These are phyloP conservation scores for Cryptus armator DNA, from an alignment of 2,888 invertebrate species.

Conservation along the genomic window DNA sequence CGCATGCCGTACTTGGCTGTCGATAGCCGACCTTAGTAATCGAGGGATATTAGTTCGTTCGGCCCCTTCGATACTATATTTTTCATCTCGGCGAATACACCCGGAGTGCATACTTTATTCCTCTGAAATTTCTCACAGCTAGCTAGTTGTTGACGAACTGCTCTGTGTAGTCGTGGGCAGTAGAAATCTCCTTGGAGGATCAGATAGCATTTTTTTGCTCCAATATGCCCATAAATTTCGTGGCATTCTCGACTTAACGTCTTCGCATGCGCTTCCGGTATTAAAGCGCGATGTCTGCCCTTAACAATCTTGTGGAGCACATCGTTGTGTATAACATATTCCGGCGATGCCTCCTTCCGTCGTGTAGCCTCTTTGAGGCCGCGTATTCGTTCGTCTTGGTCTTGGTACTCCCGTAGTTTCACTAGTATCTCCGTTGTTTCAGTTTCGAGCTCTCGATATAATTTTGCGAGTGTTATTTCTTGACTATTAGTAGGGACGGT, in stretches of 20 bases:
- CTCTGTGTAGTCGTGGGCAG: background rate
- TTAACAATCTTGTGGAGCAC: background rate
- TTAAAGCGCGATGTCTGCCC: background rate
- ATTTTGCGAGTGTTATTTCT: background rate
- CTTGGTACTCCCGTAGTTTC: too few relatives aligned
- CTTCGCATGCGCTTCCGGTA: background rate
- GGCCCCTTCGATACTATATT: background rate
- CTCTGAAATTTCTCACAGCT: background rate
- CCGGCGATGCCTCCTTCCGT: background rate
- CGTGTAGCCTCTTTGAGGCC: too few relatives aligned
- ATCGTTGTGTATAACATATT: background rate
- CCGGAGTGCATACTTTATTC: slow-evolving; percentile 4
- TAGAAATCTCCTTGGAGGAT: background rate
- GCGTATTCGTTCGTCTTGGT: too few relatives aligned
- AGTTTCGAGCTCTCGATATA: background rate
- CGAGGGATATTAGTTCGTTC: background rate
- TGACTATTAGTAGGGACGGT: too few relatives aligned
- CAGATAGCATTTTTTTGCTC: background rate
- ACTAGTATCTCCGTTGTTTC: background rate
- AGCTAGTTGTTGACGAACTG: background rate
- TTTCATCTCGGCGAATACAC: slow-evolving; percentile 8
- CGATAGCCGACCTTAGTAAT: background rate
- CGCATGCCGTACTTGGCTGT: background rate
- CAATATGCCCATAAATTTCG: background rate
- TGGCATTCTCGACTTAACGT: background rate